A percentile compares a stretch with the other conserved stretches of the same genome.
phyloP scores from a whole-genome alignment of 53 echinoderm and acorn worm species.

The Zoroaster sp. region DNA sequence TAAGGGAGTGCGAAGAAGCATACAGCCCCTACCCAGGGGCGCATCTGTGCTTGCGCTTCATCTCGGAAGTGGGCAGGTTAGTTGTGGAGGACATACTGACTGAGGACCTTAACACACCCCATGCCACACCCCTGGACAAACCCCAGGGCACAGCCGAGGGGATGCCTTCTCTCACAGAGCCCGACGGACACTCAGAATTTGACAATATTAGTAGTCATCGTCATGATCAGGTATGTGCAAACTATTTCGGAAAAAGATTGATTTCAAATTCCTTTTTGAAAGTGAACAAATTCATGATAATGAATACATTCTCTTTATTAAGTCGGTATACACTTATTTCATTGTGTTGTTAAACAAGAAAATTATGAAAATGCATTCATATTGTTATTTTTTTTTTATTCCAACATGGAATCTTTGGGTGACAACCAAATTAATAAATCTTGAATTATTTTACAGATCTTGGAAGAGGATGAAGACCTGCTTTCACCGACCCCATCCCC shows the following conservation, averaged over 20 bases:
- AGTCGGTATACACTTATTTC: too few relatives aligned
- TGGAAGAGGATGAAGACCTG: conserved; percentile 49
- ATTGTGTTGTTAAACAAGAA: too few relatives aligned
- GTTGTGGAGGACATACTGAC: conserved; percentile 74
- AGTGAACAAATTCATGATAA: too few relatives aligned
- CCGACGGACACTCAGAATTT: background rate
- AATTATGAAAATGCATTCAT: too few relatives aligned
- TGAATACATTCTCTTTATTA: too few relatives aligned
- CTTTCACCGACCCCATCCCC: conserved; percentile 49
- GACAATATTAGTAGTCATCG: conserved; percentile 11
- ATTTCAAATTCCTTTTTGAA: too few relatives aligned
- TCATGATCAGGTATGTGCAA: conserved; percentile 22
- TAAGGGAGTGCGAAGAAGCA: conserved; percentile 91
- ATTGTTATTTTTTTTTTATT: too few relatives aligned
- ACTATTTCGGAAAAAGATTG: too few relatives aligned
- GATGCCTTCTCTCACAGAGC: background rate
- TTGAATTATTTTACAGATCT: conserved; percentile 40
- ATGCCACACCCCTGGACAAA: background rate
- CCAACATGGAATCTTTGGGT: too few relatives aligned
- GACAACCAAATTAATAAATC: too few relatives aligned
- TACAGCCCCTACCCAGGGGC: conserved; percentile 98
- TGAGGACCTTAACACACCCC: background rate
- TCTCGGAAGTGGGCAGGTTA: conserved; percentile 91
- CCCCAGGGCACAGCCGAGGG: background rate
- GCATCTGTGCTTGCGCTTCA: conserved; percentile 84